Evolutionary conservation across 2,888 invertebrate species (phyloP), one percentile per base, ranked within the genome.

Genomic region (Drosophila limbata): DNA sequence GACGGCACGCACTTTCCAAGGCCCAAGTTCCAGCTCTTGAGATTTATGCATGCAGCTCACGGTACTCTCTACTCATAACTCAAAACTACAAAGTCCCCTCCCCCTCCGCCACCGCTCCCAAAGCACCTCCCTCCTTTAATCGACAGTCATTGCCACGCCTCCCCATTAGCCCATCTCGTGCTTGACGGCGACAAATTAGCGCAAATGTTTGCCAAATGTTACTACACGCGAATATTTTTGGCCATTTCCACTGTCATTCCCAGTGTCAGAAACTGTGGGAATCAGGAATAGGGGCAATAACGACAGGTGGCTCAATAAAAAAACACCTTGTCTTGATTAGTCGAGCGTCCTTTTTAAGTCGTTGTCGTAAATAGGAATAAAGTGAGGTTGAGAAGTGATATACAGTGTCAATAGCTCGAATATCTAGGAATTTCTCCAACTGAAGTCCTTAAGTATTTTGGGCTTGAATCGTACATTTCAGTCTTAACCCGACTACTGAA

Each of bases 41-140:
- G 75, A 84, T 84, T 83, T 87, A 83, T 83, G 76, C 66, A 68
- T 47, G 47, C 44, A 28, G 57, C 68, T 71, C 87, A 86, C 84
- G 84, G 76, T 68, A 73, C 59, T 64, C 45, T 19, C 45, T 19
- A 33, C 52, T 51, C 73, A 64, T 72, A 57, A 60, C 62, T 69
- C 47, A 48, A 48, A 61, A 51, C 65, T 45, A 40, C 4, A 53
- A 28, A 8, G 6, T 31, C 17, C 45, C 19, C 6, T 10, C 39
- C 40, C 47, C 19, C 19, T 8, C 33, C 4, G n/a, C n/a, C n/a
- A n/a, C n/a, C n/a, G n/a, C 33, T 13, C 13, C 17, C 19, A 5
- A 33, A 19, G 0, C 6, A 4, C 31, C 25, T 28, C 19, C 44
- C n/a, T 11, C 4, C 39, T 4, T 19, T 1, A 19, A 35, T 52